phyloP scores from a whole-genome alignment of 2,888 invertebrate genomes.

The Formica aserva region DNA sequence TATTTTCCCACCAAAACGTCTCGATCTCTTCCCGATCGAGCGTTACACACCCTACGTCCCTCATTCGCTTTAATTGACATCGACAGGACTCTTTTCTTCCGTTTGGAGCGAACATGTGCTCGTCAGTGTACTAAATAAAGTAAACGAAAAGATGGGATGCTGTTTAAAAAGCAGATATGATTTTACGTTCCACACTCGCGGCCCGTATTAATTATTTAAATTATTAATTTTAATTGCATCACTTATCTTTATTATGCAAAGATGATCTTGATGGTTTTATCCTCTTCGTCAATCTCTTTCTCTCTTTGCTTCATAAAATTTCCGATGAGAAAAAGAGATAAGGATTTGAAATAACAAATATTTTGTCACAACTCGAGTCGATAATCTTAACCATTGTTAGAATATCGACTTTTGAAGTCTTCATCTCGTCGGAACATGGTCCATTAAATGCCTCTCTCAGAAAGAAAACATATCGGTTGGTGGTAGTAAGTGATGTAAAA shows the following conservation, averaged over 20 bases:
- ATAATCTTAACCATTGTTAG: background rate
- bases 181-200: background rate
- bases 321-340: background rate
- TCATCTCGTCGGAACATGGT: conserved; percentile 23
- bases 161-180: conserved; percentile 19
- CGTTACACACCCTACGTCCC: background rate
- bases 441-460: conserved; percentile 47
- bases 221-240: conserved; percentile 5
- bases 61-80: background rate
- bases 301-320: background rate
- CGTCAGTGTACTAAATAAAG: too few species aligned
- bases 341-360: background rate
- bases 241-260: conserved; percentile 7
- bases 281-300: background rate
- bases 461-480: conserved; percentile 5
- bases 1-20: conserved; percentile 15
- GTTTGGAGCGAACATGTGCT: background rate
- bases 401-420: background rate
- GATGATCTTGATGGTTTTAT: background rate
- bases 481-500: background rate
- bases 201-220: background rate
- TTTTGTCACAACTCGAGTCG: background rate
- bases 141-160: background rate
- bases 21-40: background rate
- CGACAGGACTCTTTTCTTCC: conserved; percentile 49